Conservation (phyloP, 2,888 invertebrate genomes). For the Pyrrhia umbra region DNA sequence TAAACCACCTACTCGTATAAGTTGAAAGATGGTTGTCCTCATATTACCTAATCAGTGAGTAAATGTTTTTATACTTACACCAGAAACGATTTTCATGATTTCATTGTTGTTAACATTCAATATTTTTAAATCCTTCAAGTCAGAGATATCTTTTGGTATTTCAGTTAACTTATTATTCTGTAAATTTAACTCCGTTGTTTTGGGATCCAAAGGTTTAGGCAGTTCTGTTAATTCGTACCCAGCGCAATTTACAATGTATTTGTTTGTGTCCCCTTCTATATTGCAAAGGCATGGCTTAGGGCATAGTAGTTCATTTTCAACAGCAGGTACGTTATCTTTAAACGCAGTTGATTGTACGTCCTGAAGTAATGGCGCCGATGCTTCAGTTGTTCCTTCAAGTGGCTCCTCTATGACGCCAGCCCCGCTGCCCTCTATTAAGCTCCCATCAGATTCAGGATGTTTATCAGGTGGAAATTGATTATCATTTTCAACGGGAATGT, state of each 20-base stretch:
- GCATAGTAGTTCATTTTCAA: constrained; percentile 65
- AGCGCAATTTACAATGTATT: constrained; percentile 86
- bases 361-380: constrained; percentile 69
- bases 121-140: constrained; percentile 77
- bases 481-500: constrained; percentile 81
- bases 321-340: constrained; percentile 58
- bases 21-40: background rate
- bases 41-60: background rate
- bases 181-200: constrained; percentile 79
- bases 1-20: background rate
- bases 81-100: constrained; percentile 79
- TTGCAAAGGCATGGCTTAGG: constrained; percentile 81
- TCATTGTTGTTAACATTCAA: constrained; percentile 80
- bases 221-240: constrained; percentile 85
- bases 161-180: constrained; percentile 83
- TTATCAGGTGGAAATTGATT: constrained; percentile 84
- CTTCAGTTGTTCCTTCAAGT: constrained; percentile 59
- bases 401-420: constrained; percentile 73
- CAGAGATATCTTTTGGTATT: constrained; percentile 80
- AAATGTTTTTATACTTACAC: constrained; percentile 75
- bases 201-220: constrained; percentile 80
- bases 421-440: constrained; percentile 77
- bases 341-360: constrained; percentile 68
- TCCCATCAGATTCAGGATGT: constrained; percentile 70
- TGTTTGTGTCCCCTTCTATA: constrained; percentile 74